A percentile compares a stretch with the other conserved stretches of the same genome.
Conservation (phyloP, 2,797 vertebrate species). For the Myiotriccus ornatus region DNA sequence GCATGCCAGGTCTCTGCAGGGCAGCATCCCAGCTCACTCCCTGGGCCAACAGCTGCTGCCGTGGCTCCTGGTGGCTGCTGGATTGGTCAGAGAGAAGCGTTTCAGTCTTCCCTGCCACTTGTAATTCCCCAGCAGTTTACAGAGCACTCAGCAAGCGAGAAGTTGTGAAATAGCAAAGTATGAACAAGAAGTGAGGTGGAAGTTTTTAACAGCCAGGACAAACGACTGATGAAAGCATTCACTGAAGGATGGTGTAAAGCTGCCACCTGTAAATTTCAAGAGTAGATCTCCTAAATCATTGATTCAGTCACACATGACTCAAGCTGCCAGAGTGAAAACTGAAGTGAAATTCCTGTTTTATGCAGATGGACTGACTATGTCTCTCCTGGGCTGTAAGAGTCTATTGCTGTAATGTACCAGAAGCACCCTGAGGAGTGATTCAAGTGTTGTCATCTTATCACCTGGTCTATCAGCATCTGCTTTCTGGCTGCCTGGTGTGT, state of each 20-base stretch:
- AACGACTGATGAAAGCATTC: neutral
- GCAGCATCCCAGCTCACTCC: fast-evolving
- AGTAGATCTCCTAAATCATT: neutral
- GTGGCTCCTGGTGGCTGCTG: neutral
- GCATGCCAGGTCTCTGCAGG: neutral
- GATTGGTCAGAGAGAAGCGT: fast-evolving
- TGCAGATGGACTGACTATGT: neutral
- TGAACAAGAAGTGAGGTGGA: neutral
- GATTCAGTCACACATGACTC: neutral
- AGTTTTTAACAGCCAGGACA: neutral
- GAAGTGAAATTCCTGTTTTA: neutral
- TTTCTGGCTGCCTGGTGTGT: neutral
- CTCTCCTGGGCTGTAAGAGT: neutral
- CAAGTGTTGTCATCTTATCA: neutral
- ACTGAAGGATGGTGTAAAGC: neutral
- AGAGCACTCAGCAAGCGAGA: neutral
- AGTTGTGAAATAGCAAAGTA: neutral
- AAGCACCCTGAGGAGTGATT: neutral
- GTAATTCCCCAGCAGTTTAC: neutral
- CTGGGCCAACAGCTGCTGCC: neutral
- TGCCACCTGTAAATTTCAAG: neutral
- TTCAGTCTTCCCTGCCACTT: neutral
- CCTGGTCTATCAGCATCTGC: neutral
- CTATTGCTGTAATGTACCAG: neutral
- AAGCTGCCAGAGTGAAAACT: neutral